Evolutionary conservation across 2,888 invertebrate species (phyloP).

Genomic region (Trachelus tabidus): DNA sequence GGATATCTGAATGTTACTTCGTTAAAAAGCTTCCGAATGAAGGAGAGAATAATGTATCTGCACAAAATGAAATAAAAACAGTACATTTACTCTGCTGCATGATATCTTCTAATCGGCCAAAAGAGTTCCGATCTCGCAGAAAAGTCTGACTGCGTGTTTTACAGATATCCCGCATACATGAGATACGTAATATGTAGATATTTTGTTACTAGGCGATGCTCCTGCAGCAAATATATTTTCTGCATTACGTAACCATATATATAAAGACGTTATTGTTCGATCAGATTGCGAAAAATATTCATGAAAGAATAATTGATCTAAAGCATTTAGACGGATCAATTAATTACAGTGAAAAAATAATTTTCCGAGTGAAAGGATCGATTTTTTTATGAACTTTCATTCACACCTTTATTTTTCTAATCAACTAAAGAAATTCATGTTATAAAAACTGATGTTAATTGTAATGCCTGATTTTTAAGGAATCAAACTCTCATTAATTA

Average conservation of each 20-base stretch:
- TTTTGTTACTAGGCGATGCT: background rate
- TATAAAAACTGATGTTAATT: background rate
- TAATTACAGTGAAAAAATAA: too few relatives aligned
- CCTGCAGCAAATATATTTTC: background rate
- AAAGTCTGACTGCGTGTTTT: background rate
- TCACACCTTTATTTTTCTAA: background rate
- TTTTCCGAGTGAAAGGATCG: too few relatives aligned
- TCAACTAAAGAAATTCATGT: background rate
- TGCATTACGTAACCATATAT: background rate
- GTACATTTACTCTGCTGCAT: background rate
- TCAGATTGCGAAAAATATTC: background rate
- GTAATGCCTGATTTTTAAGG: background rate
- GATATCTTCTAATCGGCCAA: background rate
- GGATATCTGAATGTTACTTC: background rate
- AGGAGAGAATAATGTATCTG: background rate
- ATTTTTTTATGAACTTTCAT: background rate
- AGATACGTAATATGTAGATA: background rate
- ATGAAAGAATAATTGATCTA: background rate
- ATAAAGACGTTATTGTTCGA: background rate
- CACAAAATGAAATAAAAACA: background rate
- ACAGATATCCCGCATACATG: background rate
- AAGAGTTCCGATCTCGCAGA: background rate
- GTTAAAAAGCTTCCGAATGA: background rate
- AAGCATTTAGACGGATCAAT: background rate
- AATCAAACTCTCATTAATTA: background rate